Base-by-base conservation (phyloP, 2,113 vertebrate genomes). In the Ictalurus punctatus region DNA sequence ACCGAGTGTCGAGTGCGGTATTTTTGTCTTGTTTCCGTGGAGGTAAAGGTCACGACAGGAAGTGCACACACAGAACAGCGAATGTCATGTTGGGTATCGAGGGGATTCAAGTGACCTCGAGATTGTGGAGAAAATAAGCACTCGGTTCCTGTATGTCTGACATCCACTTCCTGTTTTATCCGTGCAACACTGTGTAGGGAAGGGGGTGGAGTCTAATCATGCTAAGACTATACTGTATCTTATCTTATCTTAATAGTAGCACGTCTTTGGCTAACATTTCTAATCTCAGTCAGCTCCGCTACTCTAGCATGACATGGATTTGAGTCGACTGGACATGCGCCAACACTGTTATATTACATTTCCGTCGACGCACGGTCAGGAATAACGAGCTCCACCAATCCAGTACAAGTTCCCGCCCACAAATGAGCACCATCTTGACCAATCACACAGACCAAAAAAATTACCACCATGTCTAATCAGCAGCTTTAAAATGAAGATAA, bases 11-110 rank as follows among this genome's bases (percentile, higher is more conserved):
- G n/a, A 23, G 34, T 5, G 56, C 34, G 6, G 58, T 19, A 82
- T 82, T 82, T 82, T 58, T 37, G 81, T 25, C 81, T 83, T 40
- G 58, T 83, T 83, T 37, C 16, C 0, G 5, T 83, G 81, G 63
- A 25, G 58, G 34, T 40, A 83, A 83, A 83, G 81, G 81, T 63
- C 81, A 83, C 10, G 21, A 25, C 81, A 63, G 58, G 81, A 83
- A 6, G 58, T 56, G 14, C 17, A 4, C 56, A n/a, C 48, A 5
- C 48, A 80, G 27, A 30, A 81, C 27, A 23, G 54, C 1, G 40
- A 78, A 48, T 1, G 13, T 61, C 12, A 25, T 83, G 81, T 61
- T 44, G 58, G 19, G 81, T 40, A 40, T 27, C 13, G 13, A 63
- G 58, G 58, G 81, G 27, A 44, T 63, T 83, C 30, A 13, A 58